These are phyloP conservation scores for Meganola albula DNA, from an alignment of 2,888 invertebrate species.

Conservation along the genomic window DNA sequence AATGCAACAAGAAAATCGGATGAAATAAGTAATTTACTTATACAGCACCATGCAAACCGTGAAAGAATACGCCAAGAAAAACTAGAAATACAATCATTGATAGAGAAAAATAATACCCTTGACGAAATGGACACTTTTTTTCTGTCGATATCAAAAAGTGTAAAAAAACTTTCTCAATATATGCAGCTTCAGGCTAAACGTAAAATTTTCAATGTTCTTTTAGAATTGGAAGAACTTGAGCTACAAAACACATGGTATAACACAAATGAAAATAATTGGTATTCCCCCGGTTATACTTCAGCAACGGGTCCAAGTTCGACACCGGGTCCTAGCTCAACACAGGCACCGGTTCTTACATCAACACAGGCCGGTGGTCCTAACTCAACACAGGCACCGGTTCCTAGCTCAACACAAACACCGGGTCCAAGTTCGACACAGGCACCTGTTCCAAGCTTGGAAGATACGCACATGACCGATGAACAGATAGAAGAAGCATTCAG, in stretches of 20 bases:
- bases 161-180: conserved; percentile 16
- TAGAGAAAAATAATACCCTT: conserved; percentile 16
- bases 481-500: conserved; percentile 16
- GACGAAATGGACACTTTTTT: conserved; percentile 17
- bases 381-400: conserved; percentile 13
- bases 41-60: conserved; percentile 17
- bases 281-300: conserved; percentile 17
- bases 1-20: conserved; percentile 13
- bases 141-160: conserved; percentile 17
- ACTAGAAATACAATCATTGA: conserved; percentile 16
- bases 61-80: conserved; percentile 18
- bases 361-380: conserved; percentile 12
- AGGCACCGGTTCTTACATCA: conserved; percentile 12
- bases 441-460: conserved; percentile 12
- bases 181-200: conserved; percentile 16
- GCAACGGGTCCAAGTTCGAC: conserved; percentile 14
- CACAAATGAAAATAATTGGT: conserved; percentile 16
- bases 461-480: conserved; percentile 13
- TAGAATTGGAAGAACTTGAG: conserved; percentile 14
- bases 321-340: conserved; percentile 13
- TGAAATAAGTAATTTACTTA: conserved; percentile 7
- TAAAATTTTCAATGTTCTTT: conserved; percentile 10
- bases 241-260: conserved; percentile 16
- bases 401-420: conserved; percentile 14
- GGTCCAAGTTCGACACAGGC: conserved; percentile 16